A percentile compares a stretch with the other conserved stretches of the same genome.
phyloP scores from a whole-genome alignment of 2,888 invertebrate species.

The Strigamia crassipes region DNA sequence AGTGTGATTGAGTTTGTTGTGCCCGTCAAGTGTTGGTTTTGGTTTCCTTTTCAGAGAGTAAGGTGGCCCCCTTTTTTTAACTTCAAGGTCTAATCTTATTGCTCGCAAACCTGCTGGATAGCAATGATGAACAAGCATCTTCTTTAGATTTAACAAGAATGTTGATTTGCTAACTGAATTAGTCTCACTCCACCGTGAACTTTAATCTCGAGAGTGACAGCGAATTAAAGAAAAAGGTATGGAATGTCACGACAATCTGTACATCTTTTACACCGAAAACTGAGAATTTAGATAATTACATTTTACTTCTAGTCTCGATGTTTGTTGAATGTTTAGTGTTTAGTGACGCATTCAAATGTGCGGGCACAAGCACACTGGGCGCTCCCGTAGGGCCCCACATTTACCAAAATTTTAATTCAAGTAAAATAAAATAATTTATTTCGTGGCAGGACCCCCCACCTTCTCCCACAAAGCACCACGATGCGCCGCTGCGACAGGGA shows the following conservation, averaged over 20 bases:
- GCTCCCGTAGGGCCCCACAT: no score
- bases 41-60: neutral
- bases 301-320: no score
- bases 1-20: neutral
- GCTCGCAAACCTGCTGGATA: neutral
- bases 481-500: neutral
- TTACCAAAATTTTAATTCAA: no score
- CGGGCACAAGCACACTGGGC: no score
- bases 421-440: no score
- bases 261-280: no score
- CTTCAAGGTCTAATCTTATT: neutral
- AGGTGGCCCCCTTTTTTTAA: neutral
- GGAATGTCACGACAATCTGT: neutral
- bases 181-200: neutral
- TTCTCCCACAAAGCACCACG: no score
- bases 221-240: neutral
- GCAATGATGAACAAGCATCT: neutral
- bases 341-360: no score
- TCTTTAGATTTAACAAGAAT: neutral
- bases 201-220: neutral
- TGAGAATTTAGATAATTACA: no score
- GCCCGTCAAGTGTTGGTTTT: neutral
- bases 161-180: neutral
- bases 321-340: no score
- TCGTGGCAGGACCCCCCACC: no score